Percentiles rank a stretch among this genome's conserved stretches.
phyloP scores from a whole-genome alignment of 2,888 invertebrate species.

The Hyposoter didymator region DNA sequence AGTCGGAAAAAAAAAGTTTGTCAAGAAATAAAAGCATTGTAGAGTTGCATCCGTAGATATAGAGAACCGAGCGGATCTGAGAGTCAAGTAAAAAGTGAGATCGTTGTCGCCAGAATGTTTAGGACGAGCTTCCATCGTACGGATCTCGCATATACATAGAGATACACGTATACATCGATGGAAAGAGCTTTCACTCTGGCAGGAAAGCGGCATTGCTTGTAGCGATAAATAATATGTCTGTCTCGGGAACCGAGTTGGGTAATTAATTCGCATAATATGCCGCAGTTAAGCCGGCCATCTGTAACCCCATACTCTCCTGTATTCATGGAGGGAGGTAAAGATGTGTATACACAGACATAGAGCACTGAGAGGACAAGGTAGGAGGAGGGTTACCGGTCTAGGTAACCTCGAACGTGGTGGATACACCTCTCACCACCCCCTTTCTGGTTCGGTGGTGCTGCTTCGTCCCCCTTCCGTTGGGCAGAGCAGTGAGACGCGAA shows the following conservation, averaged over 20 bases:
- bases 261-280: constrained; percentile 84
- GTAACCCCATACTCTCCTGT: constrained; percentile 75
- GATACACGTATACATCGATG: neutral
- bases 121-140: neutral
- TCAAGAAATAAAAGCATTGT: neutral
- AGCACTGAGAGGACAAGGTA: constrained; percentile 13
- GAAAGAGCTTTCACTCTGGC: constrained; percentile 45
- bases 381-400: constrained; percentile 53
- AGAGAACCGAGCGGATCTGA: neutral
- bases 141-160: neutral
- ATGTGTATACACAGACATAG: constrained; percentile 19
- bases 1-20: neutral
- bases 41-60: neutral
- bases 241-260: constrained; percentile 78
- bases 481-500: constrained; percentile 61
- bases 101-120: neutral
- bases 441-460: constrained; percentile 60
- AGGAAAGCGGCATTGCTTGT: constrained; percentile 69
- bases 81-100: neutral
- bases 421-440: constrained; percentile 57
- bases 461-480: constrained; percentile 53
- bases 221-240: constrained; percentile 83
- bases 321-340: neutral
- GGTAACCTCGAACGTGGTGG: constrained; percentile 54
- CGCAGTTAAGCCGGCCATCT: constrained; percentile 83